These are phyloP conservation scores for Zaprionus ghesquierei DNA, from an alignment of 1,140 invertebrate genomes.

Conservation along the genomic window DNA sequence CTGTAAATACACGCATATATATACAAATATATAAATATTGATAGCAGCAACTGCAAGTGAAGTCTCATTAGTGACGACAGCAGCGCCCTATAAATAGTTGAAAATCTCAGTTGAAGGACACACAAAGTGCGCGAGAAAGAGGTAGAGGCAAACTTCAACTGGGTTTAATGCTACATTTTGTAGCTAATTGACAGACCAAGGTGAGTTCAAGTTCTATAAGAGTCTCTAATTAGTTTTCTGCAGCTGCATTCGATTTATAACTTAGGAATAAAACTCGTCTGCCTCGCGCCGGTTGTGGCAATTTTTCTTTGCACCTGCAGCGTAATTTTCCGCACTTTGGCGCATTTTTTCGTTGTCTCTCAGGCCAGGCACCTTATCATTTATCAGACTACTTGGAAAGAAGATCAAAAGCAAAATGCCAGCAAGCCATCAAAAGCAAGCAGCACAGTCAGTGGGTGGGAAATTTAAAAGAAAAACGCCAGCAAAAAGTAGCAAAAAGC, in stretches of 20 bases:
- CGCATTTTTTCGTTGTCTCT: conserved; percentile 41
- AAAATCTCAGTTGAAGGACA: not conserved
- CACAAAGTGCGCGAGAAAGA: not conserved
- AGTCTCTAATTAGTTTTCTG: conserved; percentile 8
- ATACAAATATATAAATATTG: conserved; percentile 19
- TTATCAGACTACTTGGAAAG: conserved; percentile 58
- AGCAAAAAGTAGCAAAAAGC: not conserved
- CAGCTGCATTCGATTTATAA: not conserved
- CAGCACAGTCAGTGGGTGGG: not conserved
- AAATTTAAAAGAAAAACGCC: conserved; percentile 20
- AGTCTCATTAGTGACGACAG: conserved; percentile 7
- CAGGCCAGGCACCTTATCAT: conserved; percentile 57
- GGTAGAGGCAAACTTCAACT: not conserved
- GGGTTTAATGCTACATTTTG: not conserved
- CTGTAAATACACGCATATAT: not conserved
- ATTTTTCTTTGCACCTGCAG: conserved; percentile 56
- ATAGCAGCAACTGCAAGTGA: conserved; percentile 5
- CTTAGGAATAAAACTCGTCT: not conserved
- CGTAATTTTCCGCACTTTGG: conserved; percentile 68
- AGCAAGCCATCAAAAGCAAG: conserved; percentile 58
- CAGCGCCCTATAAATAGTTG: not conserved
- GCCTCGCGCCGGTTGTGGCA: not conserved
- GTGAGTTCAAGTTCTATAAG: not conserved
- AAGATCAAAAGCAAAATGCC: conserved; percentile 66
- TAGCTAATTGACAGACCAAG: conserved; percentile 8